Conservation (phyloP, 2,888 invertebrate genomes). For the Aphodius granarius region DNA sequence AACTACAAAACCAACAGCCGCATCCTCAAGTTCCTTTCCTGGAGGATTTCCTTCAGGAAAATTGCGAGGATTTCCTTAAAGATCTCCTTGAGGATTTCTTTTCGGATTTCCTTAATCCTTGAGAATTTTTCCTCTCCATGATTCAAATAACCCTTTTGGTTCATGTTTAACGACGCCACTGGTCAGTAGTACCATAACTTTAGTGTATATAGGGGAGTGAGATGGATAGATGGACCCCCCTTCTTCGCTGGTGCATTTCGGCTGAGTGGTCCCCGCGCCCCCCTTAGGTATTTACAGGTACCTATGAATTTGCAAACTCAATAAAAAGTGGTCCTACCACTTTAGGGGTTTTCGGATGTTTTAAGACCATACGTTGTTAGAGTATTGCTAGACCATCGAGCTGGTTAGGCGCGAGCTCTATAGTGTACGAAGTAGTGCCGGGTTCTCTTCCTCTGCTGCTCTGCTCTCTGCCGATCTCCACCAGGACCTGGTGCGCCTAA, state of each 20-base stretch:
- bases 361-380: slow-evolving; percentile 52
- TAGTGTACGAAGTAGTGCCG: slow-evolving; percentile 43
- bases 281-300: slow-evolving; percentile 52
- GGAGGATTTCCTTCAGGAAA: too few relatives aligned
- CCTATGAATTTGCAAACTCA: slow-evolving; percentile 65
- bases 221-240: background rate
- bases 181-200: too few relatives aligned
- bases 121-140: too few relatives aligned
- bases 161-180: too few relatives aligned
- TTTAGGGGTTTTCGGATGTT: slow-evolving; percentile 56
- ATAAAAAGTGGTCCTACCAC: slow-evolving; percentile 66
- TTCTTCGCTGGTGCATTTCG: background rate
- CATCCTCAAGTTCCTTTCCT: too few relatives aligned
- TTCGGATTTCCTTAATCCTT: too few relatives aligned
- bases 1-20: too few relatives aligned
- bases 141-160: too few relatives aligned
- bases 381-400: slow-evolving; percentile 55
- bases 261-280: slow-evolving; percentile 38
- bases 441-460: slow-evolving; percentile 40
- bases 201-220: background rate
- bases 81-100: too few relatives aligned
- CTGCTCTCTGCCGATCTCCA: background rate
- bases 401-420: slow-evolving; percentile 48
- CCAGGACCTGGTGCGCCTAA: background rate
- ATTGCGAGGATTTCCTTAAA: too few relatives aligned